Conservation (phyloP, 2,113 vertebrate species). For the Laticauda laticaudata region DNA sequence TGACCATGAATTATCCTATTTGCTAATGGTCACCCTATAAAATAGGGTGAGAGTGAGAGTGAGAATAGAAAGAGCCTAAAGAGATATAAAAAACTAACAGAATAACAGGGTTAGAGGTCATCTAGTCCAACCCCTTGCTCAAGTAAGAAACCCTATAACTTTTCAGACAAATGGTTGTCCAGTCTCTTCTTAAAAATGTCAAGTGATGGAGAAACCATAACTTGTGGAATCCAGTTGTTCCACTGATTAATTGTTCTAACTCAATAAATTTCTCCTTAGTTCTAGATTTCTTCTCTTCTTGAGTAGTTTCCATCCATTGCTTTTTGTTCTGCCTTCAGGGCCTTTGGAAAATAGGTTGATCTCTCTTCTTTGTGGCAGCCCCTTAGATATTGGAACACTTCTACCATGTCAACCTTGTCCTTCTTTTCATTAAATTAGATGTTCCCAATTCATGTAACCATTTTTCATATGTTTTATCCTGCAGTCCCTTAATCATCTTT, state of each 20-base stretch:
- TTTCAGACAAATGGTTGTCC: background rate
- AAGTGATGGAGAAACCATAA: too few species aligned
- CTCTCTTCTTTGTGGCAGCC: background rate
- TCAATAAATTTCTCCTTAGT: background rate
- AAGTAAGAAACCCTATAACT: too few species aligned
- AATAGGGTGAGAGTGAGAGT: background rate
- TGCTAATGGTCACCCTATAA: background rate
- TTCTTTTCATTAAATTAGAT: background rate
- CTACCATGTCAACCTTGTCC: background rate
- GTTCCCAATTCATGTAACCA: background rate
- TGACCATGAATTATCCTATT: background rate
- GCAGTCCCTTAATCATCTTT: background rate
- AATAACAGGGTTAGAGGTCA: background rate
- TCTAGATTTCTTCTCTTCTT: background rate
- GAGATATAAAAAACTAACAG: background rate
- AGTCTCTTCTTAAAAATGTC: background rate
- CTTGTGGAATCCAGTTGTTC: background rate
- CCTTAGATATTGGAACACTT: background rate
- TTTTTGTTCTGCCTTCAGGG: background rate
- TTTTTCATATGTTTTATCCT: background rate
- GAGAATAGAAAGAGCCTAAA: background rate
- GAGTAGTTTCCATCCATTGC: too few species aligned
- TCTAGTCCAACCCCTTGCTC: background rate
- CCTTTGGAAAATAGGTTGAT: background rate
- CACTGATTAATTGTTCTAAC: background rate